Percentiles rank a stretch among this genome's conserved stretches.
phyloP scores from a whole-genome alignment of 2,888 invertebrate genomes.

The Protophormia terraenovae region DNA sequence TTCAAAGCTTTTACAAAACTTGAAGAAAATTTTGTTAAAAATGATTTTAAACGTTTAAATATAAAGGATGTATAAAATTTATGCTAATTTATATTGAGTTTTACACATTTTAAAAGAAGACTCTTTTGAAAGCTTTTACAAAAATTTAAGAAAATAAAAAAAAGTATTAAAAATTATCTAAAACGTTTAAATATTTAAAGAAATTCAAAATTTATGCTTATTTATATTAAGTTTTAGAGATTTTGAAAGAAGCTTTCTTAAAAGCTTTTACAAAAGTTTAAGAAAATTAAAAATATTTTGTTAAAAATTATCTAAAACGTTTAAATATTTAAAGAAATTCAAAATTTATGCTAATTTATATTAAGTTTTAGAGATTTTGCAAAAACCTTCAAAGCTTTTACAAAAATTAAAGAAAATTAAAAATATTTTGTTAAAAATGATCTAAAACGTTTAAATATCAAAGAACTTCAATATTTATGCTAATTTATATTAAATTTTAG shows the following conservation, averaged over 20 bases:
- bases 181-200: no score
- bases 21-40: not conserved
- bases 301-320: no score
- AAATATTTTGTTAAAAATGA: no score
- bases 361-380: not conserved
- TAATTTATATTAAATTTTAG: not conserved
- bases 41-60: not conserved
- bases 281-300: no score
- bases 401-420: no score
- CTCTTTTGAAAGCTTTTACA: not conserved
- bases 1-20: not conserved
- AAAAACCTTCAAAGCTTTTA: not conserved
- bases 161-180: not conserved
- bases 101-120: no score
- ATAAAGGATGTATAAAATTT: not conserved
- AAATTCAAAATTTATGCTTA: no score
- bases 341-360: no score
- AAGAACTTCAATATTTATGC: no score
- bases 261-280: not conserved
- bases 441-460: no score
- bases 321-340: no score
- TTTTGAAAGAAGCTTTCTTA: not conserved
- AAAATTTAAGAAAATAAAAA: not conserved
- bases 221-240: no score
- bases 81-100: not conserved